Evolutionary conservation across 1,140 invertebrate species (phyloP), one percentile per base, ranked within the genome.

Genomic region (Marisa cornuarietis): DNA sequence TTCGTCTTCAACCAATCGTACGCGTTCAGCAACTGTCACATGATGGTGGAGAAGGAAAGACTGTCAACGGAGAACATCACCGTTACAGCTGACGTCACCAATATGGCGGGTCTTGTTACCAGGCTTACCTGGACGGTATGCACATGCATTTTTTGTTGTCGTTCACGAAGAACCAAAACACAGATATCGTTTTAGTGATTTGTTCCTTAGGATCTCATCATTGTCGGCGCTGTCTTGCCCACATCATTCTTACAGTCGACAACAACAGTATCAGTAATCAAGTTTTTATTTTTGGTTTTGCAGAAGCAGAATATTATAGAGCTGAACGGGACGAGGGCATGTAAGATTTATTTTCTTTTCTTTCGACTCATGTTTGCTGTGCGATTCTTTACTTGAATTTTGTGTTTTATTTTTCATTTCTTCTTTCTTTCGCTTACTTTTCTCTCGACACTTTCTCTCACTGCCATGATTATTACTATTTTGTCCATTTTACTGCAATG

Each of bases 31-130:
- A 73, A 79, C 65, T 79, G 79, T 52, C 63, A 51, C 24, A 62
- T 79, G 79, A 73, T 68, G 79, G 79, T 79, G 58, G 79, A 79
- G 51, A 79, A 79, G 51, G 79, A 75, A 22, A 73, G 65, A 9
- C 51, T 79, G 6, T 61, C 42, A 16, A 74, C 79, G 6, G 79
- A 66, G 0, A 24, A 26, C 20, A 65, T 79, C 42, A 73, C 16
- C 58, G 61, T 79, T 24, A 62, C 58, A 0, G 69, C 72, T 68
- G 65, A 61, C 58, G 42, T 79, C 31, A 73, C 62, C 71, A 79
- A 79, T 61, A 52, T 66, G 54, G 79, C 79, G 49, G 69, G 66
- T 52, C 76, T 78, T 10, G 69, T 54, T n/a, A 78, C 76, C 20
- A 52, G 16, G 16, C 22, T 16, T 51, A 26, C 24, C 58, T 58